Evolutionary conservation across 2,113 vertebrate species (phyloP), one percentile per base, ranked within the genome.

Genomic region (Pollachius pollachius): DNA sequence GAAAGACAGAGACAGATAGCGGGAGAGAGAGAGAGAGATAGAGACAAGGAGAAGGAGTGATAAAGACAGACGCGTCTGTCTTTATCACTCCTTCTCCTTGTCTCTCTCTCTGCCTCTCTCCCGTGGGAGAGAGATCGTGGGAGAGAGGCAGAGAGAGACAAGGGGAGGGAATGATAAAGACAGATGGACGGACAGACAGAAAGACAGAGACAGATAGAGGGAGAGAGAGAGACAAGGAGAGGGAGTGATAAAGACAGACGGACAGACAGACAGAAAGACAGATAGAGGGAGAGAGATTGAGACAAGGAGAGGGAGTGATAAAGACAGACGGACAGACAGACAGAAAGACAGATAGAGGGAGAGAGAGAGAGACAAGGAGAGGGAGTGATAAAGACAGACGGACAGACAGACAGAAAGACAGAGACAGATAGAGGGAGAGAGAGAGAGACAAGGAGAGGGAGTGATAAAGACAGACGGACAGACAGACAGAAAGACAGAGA

Each of bases 71-170:
- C n/a, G n/a, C n/a, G n/a, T n/a, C n/a, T n/a, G n/a, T n/a, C n/a
- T n/a, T n/a, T n/a, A n/a, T n/a, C n/a, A n/a, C n/a, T n/a, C n/a
- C n/a, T n/a, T n/a, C n/a, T n/a, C n/a, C n/a, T n/a, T n/a, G n/a
- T n/a, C n/a, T n/a, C n/a, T n/a, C n/a, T n/a, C n/a, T n/a, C n/a
- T n/a, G n/a, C n/a, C n/a, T n/a, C n/a, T n/a, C 79, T 92, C 92
- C 93, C 92, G 91, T 94, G 83, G 27, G 17, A 25, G 18, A 41
- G 57, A 23, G 62, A 4, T n/a, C n/a, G n/a, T n/a, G 27, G 27
- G 27, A 23, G 37, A 65, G 18, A 23, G 13, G 15, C 12, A 21
- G 37, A 65, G 64, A 52, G n/a, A 65, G 34, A 48, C 16, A 52
- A 41, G 48, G 37, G 52, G 15, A n/a, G 27, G 8, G 62, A 37